Conservation (phyloP, 2,888 invertebrate species). For the Cephus rjabovi region DNA sequence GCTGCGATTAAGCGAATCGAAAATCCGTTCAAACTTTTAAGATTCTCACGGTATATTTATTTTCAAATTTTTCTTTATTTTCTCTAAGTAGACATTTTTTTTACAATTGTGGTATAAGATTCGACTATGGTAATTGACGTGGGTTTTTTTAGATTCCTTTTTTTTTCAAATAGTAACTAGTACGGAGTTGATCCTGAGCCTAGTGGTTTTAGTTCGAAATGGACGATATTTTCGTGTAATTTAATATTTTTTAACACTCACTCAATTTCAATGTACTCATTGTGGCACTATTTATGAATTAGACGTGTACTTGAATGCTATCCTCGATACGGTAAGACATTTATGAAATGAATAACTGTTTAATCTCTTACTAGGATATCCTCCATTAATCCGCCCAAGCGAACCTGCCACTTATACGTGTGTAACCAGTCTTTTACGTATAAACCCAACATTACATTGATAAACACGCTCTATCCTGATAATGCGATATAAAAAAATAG, state of each 20-base stretch:
- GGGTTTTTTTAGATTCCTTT: background rate
- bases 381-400: background rate
- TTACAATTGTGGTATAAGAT: background rate
- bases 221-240: background rate
- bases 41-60: background rate
- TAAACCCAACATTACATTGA: background rate
- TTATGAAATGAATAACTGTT: background rate
- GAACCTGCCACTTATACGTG: background rate
- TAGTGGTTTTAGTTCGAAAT: background rate
- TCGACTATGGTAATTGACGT: background rate
- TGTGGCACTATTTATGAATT: background rate
- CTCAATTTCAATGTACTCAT: background rate
- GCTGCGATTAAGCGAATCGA: background rate
- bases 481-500: background rate
- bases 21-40: background rate
- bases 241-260: background rate
- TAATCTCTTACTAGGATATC: background rate
- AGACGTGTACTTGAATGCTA: background rate
- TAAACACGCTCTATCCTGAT: background rate
- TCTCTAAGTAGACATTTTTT: background rate
- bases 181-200: background rate
- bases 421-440: background rate
- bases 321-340: background rate
- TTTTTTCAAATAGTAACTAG: background rate
- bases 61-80: background rate